Percentiles rank a stretch among this genome's conserved stretches.
Conservation (phyloP, 2,888 invertebrate species). For the Latrodectus hesperus region DNA sequence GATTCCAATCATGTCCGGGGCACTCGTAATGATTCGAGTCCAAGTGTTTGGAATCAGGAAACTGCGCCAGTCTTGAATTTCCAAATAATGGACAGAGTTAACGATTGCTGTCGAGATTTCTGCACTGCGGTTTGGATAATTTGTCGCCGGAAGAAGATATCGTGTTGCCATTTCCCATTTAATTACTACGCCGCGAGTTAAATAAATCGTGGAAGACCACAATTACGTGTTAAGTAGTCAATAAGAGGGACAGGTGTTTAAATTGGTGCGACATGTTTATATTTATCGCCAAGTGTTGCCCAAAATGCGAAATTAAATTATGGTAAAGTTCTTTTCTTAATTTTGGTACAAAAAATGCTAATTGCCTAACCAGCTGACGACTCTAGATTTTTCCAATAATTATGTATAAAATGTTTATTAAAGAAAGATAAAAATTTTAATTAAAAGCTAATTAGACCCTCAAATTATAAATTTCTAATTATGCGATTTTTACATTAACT, state of each 20-base stretch:
- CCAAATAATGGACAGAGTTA: background rate
- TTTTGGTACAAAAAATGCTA: too few species aligned
- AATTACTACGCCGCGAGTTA: background rate
- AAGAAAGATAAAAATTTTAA: too few species aligned
- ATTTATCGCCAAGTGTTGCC: too few species aligned
- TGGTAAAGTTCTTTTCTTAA: too few species aligned
- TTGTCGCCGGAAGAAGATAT: background rate
- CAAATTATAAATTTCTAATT: too few species aligned
- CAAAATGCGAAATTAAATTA: too few species aligned
- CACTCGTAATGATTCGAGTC: background rate
- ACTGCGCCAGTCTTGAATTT: background rate
- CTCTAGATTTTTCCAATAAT: too few species aligned
- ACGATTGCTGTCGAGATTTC: slow-evolving; percentile 3
- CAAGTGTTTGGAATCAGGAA: slow-evolving; percentile 2
- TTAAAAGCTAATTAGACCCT: too few species aligned
- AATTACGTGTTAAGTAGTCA: background rate
- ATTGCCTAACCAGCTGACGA: too few species aligned
- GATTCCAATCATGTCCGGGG: background rate
- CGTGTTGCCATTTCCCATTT: background rate
- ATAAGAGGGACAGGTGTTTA: background rate
- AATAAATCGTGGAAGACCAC: background rate
- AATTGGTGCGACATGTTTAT: too few species aligned
- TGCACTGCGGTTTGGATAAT: background rate
- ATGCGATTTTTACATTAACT: too few species aligned
- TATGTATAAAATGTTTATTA: too few species aligned